Conservation (phyloP, 2,888 invertebrate genomes). For the Tipula confusa region DNA sequence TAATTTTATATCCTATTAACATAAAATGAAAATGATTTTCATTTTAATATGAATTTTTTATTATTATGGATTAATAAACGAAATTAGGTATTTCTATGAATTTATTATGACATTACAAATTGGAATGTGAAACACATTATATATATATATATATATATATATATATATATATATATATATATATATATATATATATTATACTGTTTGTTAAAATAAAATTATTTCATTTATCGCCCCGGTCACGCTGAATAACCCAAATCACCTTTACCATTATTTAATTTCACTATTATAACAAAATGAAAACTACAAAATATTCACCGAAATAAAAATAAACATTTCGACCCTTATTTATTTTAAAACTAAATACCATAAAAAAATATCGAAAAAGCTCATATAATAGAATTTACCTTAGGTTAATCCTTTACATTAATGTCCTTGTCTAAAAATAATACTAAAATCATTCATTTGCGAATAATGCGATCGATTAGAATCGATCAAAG, state of each 20-base stretch:
- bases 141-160: no score
- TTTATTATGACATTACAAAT: background rate
- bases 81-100: background rate
- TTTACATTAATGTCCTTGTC: background rate
- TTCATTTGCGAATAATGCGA: background rate
- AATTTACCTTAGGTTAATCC: slow-evolving; percentile 12
- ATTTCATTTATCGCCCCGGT: background rate
- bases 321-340: background rate
- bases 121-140: background rate
- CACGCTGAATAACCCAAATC: background rate
- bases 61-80: background rate
- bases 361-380: background rate
- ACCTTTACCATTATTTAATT: background rate
- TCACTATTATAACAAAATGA: background rate
- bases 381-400: background rate
- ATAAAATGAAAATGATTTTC: background rate
- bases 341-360: background rate
- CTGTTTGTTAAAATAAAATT: background rate
- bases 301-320: background rate
- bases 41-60: background rate
- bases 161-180: no score
- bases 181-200: no score
- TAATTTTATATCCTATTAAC: background rate
- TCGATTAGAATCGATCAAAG: slow-evolving; percentile 14
- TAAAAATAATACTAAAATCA: background rate